Base-by-base conservation (phyloP, 2,888 invertebrate genomes). In the Dendrolimus pini region DNA sequence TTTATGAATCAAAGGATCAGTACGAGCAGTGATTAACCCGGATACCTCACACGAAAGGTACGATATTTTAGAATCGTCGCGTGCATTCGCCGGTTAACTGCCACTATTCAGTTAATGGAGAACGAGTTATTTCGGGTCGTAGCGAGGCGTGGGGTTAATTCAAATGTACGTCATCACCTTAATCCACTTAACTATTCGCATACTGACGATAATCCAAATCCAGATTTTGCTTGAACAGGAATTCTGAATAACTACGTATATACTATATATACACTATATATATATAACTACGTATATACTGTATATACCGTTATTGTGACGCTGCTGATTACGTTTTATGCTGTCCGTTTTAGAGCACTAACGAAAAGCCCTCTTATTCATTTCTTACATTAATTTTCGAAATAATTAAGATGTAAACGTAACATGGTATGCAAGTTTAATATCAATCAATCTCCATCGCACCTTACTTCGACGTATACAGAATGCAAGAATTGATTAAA, bases 121-220 rank as follows among this genome's bases (percentile, higher is more conserved):
- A 59, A 55, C 7, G 58, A 64, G 67, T 61, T 67, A 70, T 70
- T 69, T 65, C 60, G 60, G 62, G 60, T 65, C 58, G 56, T 59
- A 59, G 59, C 61, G 58, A 10, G 12, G 47, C 59, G 58, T 67
- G 58, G 59, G 57, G 65, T 65, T 69, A 70, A 70, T 70, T 68
- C 60, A 61, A 61, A 55, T 58, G 61, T 62, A 68, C 69, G 66
- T 69, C 68, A 72, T 65, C 69, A 61, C 58, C 56, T 63, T 69
- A 72, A 74, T 71, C 67, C 69, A 71, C 68, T 75, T 68, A 72
- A 64, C 65, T 64, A 61, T 65, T 64, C 64, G 61, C 59, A 58
- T 63, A 59, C 64, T 65, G 62, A 66, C 61, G 64, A 59, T 65
- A 62, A 58, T 65, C 58, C 62, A 57, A 54, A 63, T 64, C 62